Conservation (phyloP, 1,140 invertebrate species). For the Rhyacophila brunnea region DNA sequence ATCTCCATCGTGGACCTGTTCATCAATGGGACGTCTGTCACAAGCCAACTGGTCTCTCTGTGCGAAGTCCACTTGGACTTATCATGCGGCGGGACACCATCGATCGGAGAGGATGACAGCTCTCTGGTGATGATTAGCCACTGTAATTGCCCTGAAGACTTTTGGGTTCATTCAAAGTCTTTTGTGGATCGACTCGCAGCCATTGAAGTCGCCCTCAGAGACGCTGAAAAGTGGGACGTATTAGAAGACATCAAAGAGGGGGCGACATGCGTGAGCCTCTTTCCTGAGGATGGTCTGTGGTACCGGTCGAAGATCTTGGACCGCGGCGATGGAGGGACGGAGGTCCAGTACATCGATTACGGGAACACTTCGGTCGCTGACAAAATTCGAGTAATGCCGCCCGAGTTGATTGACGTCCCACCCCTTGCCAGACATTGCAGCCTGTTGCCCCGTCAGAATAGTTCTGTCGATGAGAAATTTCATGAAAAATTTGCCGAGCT, state of each 20-base stretch:
- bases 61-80: not conserved
- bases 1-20: constrained; percentile 64
- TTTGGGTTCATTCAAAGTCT: constrained; percentile 65
- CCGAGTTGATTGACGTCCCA: constrained; percentile 57
- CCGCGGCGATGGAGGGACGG: constrained; percentile 54
- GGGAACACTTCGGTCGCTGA: constrained; percentile 64
- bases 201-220: constrained; percentile 55
- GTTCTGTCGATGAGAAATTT: constrained; percentile 43
- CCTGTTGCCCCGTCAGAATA: constrained; percentile 50
- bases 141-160: constrained; percentile 58
- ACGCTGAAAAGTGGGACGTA: constrained; percentile 52
- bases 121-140: constrained; percentile 55
- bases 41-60: constrained; percentile 55
- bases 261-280: constrained; percentile 63
- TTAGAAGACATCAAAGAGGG: constrained; percentile 53
- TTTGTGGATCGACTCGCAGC: constrained; percentile 55
- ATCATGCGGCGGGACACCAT: constrained; percentile 32
- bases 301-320: constrained; percentile 61
- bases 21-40: constrained; percentile 60
- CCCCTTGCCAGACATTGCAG: constrained; percentile 62
- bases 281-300: constrained; percentile 62
- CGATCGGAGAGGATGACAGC: constrained; percentile 36
- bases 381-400: constrained; percentile 60
- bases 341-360: constrained; percentile 71
- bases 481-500: constrained; percentile 53